Evolutionary conservation across 2,113 vertebrate genomes (phyloP).

Genomic region (Ctenomys sociabilis): DNA sequence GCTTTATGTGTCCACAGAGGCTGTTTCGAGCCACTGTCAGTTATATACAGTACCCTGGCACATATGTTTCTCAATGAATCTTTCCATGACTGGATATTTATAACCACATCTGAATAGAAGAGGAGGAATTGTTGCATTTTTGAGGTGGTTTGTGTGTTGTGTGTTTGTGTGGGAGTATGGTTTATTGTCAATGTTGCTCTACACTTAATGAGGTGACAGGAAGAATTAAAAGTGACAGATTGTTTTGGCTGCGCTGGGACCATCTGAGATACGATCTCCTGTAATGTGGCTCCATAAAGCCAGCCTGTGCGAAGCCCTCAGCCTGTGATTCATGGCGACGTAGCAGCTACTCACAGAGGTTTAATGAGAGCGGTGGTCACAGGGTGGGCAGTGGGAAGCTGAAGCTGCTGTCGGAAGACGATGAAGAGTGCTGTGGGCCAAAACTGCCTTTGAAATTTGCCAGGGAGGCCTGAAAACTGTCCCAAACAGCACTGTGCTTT

Average conservation of each 20-base stretch:
- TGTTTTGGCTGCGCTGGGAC: slow-evolving; percentile 80
- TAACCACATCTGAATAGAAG: slow-evolving; percentile 68
- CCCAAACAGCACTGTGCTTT: neutral
- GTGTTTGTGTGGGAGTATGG: slow-evolving; percentile 60
- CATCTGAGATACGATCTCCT: slow-evolving; percentile 82
- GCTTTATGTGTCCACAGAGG: slow-evolving; percentile 85
- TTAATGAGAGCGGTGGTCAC: slow-evolving; percentile 48
- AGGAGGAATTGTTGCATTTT: slow-evolving; percentile 66
- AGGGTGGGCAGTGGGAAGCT: neutral
- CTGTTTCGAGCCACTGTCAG: slow-evolving; percentile 71
- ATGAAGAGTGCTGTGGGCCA: neutral
- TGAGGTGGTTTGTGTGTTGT: neutral
- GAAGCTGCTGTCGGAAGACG: neutral
- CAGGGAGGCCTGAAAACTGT: neutral
- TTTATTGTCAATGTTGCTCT: slow-evolving; percentile 76
- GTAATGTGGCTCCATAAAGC: slow-evolving; percentile 83
- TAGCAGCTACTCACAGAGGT: slow-evolving; percentile 46
- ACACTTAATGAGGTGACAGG: slow-evolving; percentile 86
- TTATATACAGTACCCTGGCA: slow-evolving; percentile 80
- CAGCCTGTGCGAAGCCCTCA: slow-evolving; percentile 79
- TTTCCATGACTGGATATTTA: slow-evolving; percentile 82
- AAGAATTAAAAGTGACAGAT: slow-evolving; percentile 89
- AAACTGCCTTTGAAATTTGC: neutral
- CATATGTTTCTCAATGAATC: slow-evolving; percentile 85
- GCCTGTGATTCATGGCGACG: slow-evolving; percentile 75